These are phyloP conservation scores for Gallinago media DNA, from an alignment of 2,113 vertebrate genomes.

Conservation along the genomic window DNA sequence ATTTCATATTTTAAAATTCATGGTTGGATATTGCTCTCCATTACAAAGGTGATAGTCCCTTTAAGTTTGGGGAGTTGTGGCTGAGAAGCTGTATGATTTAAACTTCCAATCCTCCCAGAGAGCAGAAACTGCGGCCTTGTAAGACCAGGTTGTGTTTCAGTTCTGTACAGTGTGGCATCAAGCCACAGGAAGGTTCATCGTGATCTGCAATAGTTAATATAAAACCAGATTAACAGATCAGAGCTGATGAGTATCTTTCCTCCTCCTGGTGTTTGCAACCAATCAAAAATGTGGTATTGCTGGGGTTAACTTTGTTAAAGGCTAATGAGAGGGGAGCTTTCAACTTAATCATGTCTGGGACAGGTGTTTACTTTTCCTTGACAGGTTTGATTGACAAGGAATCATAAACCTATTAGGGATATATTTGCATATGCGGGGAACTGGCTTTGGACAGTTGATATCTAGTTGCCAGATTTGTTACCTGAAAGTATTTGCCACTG, in stretches of 20 bases:
- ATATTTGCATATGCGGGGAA: slow-evolving; percentile 23
- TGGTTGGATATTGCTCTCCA: not conserved
- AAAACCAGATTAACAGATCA: slow-evolving; percentile 46
- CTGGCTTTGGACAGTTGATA: not conserved
- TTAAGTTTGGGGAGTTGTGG: not conserved
- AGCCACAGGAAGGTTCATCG: not conserved
- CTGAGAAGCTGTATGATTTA: not conserved
- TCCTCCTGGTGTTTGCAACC: not conserved
- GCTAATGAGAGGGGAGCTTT: slow-evolving; percentile 46
- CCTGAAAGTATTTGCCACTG: not conserved
- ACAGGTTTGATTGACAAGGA: slow-evolving; percentile 39
- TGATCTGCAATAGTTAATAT: slow-evolving; percentile 46
- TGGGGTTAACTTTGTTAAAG: not conserved
- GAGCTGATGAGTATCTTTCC: slow-evolving; percentile 54
- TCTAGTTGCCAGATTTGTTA: slow-evolving; percentile 14
- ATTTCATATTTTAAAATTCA: not conserved
- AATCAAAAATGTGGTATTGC: slow-evolving; percentile 36
- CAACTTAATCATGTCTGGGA: not conserved
- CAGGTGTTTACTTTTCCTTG: slow-evolving; percentile 45
- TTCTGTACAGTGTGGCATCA: not conserved
- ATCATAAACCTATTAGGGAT: slow-evolving; percentile 21
- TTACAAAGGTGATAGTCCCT: not conserved
- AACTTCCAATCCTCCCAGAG: not conserved
- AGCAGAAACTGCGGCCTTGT: not conserved
- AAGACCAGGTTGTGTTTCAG: not conserved